phyloP scores from a whole-genome alignment of 2,888 invertebrate species.

The Dynastes tityus region DNA sequence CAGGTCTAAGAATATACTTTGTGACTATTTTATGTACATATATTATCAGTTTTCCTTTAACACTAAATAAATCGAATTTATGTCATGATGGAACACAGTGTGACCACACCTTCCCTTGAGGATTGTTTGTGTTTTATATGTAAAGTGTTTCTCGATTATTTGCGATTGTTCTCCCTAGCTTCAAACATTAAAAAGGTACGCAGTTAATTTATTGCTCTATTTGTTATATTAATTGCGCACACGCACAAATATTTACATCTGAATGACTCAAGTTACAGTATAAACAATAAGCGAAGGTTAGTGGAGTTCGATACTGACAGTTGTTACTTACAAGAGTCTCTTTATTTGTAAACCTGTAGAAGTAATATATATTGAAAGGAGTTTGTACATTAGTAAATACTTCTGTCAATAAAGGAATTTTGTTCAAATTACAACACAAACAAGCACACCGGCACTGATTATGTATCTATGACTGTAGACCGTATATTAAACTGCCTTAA shows the following conservation, averaged over 20 bases:
- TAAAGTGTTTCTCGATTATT: slow-evolving; percentile 30
- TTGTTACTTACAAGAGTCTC: too few species aligned
- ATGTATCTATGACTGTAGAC: too few species aligned
- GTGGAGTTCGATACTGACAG: too few species aligned
- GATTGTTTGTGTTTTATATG: slow-evolving; percentile 35
- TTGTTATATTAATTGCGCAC: background rate
- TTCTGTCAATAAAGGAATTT: too few species aligned
- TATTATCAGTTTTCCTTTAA: slow-evolving; percentile 54
- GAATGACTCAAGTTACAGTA: background rate
- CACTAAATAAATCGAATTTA: slow-evolving; percentile 54
- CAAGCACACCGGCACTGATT: too few species aligned
- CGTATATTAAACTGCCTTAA: too few species aligned
- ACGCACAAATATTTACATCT: too few species aligned
- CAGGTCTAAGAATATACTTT: slow-evolving; percentile 57
- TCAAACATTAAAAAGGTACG: slow-evolving; percentile 28
- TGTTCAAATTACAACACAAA: too few species aligned
- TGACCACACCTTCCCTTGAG: slow-evolving; percentile 57
- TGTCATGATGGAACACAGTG: slow-evolving; percentile 55
- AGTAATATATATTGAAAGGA: too few species aligned
- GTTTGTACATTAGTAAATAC: too few species aligned
- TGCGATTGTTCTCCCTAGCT: slow-evolving; percentile 26
- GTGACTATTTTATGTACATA: slow-evolving; percentile 45
- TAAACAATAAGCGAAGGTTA: too few species aligned
- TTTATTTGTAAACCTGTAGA: too few species aligned
- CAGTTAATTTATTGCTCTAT: background rate